Base-by-base conservation (phyloP, 2,113 vertebrate genomes). In the Helogale parvula region DNA sequence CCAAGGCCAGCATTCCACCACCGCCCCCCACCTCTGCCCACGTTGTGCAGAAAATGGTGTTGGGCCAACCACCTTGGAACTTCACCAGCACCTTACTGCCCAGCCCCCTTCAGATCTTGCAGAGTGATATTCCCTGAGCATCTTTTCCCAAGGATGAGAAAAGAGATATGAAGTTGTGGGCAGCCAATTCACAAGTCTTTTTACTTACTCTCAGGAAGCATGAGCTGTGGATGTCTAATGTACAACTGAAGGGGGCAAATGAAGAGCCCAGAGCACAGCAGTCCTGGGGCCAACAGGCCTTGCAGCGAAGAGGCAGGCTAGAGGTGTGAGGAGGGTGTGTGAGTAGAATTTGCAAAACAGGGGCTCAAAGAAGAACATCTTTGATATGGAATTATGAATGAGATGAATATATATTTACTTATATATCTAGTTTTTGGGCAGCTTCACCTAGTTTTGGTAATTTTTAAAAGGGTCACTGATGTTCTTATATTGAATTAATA, bases 261-360 rank as follows among this genome's bases (percentile, higher is more conserved):
- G 2, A 21, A 19, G 6, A 14, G 16, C 7, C 9, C 3, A 65
- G 50, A 45, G 1, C 38, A 12, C 1, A 3, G 35, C 5, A 63
- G 27, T 31, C 23, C 5, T n/a, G 16, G 8, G 19, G 7, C 7
- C 12, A 5, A 1, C 0, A 5, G 6, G 0, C 10, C 33, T 50
- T 16, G 8, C 0, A 16, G 17, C 12, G 38, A 41, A 80, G 50
- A 76, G 72, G 8, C 52, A 72, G 29, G 38, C 35, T 79, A 52
- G 57, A 3, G 29, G 0, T 9, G 6, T 11, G 4, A 10, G 10
- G 29, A 15, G 23, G 1, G 9, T 3, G 0, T 27, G 35, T 19
- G 7, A 31, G 9, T 0, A 29, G 23, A 84, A 60, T 23, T 31
- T 74, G 33, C 90, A 69, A 81, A 72, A 57, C 21, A 52, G 1